Percentiles rank a stretch among this genome's conserved stretches.
Conservation (phyloP, 1,140 invertebrate species). For the Procambarus clarkii region DNA sequence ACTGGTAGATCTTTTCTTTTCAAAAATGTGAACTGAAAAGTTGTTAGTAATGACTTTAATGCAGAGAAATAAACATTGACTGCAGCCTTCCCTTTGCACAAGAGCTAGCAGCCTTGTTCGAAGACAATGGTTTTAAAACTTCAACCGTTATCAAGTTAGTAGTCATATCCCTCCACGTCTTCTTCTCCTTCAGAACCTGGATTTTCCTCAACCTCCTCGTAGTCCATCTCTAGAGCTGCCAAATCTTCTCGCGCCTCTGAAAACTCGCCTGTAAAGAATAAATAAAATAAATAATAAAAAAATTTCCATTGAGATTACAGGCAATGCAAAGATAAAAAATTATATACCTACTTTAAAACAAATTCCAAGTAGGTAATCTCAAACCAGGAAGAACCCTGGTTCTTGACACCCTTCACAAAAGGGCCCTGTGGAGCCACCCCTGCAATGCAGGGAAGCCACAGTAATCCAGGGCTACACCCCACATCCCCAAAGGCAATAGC, state of each 20-base stretch:
- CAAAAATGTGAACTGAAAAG: not conserved
- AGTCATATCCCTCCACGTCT: not conserved
- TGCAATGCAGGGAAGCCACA: no score
- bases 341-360: no score
- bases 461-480: no score
- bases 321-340: no score
- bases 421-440: no score
- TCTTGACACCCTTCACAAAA: no score
- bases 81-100: not conserved
- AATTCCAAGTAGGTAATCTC: no score
- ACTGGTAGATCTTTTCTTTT: not conserved
- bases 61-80: not conserved
- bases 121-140: not conserved
- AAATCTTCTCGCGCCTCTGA: conserved; percentile 90
- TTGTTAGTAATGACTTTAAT: not conserved
- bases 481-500: no score
- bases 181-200: conserved; percentile 22
- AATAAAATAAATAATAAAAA: no score
- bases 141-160: not conserved
- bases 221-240: conserved; percentile 86
- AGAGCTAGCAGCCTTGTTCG: not conserved
- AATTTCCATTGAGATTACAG: no score
- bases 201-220: conserved; percentile 59
- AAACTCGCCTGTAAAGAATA: conserved; percentile 82
- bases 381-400: no score